Evolutionary conservation across 1,140 invertebrate genomes (phyloP), one percentile per base, ranked within the genome.

Genomic region (Drosophila sproati): DNA sequence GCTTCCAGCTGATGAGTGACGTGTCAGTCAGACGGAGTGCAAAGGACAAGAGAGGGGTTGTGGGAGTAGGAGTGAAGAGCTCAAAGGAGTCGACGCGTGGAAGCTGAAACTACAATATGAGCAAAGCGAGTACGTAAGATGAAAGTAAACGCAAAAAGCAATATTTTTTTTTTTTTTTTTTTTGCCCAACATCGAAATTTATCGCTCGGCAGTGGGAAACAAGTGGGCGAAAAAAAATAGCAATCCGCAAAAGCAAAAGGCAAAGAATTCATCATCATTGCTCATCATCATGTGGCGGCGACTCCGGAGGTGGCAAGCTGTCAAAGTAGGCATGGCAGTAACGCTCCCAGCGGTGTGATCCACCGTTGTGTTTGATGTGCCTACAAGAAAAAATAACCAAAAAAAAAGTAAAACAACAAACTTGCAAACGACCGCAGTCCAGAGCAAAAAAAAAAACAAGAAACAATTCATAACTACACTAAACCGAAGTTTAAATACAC

Each of bases 181-280:
- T 54, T 2, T 29, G 54, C 28, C 12, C 29, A 37, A 5, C 57
- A 60, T 60, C 43, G 43, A 69, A 87, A 88, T 80, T 87, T 87
- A 87, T 87, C 82, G 79, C 59, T 41, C 47, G 55, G 61, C 73
- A 64, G 32, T 37, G 45, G 59, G 31, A 60, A 56, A 43, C 4
- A 20, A 47, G 12, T n/a, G 3, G 43, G 43, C 10, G 43, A 47
- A 28, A 8, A 48, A 29, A 48, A 8, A 62, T 61, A 51, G 52
- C 64, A 54, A 56, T 61, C 78, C 82, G 76, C 83, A 85, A 77
- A 74, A 72, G 76, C 72, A 73, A 73, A 73, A 76, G 76, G 61
- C 83, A 88, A 89, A 56, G 77, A 88, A 88, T 88, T 88, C 83
- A 88, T 88, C 83, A 83, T 77, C 80, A 61, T 61, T 69, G 82